Conservation (phyloP, 2,888 invertebrate genomes). For the Hydropsyche betteni region DNA sequence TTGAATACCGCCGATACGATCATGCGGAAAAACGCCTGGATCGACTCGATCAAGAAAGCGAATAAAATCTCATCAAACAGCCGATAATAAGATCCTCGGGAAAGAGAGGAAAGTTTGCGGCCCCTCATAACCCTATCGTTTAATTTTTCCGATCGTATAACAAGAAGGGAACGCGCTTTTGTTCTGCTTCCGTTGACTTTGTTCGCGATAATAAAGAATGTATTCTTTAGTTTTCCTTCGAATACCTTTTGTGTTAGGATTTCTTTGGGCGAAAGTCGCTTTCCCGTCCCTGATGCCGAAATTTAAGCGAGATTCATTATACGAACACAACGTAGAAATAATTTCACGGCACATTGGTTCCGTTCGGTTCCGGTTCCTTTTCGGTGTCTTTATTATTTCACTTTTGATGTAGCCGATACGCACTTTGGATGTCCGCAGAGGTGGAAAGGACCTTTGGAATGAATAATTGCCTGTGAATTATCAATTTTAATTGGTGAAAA, state of each 20-base stretch:
- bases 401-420: conserved; percentile 11
- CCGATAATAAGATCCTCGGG: no score
- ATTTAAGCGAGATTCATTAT: conserved; percentile 27
- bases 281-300: neutral
- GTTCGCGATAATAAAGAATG: conserved; percentile 18
- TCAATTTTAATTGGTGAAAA: no score
- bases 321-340: conserved; percentile 24
- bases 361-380: conserved; percentile 20
- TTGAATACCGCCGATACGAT: no score
- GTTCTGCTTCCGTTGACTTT: neutral
- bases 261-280: neutral
- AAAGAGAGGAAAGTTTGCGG: no score
- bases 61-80: no score
- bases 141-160: no score
- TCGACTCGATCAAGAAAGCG: no score
- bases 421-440: neutral
- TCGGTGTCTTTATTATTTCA: conserved; percentile 10
- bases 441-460: neutral
- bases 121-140: no score
- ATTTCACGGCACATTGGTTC: conserved; percentile 29
- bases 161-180: no score
- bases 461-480: conserved; percentile 25
- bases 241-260: conserved; percentile 8
- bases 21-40: no score
- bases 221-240: conserved; percentile 18